Evolutionary conservation across 2,113 vertebrate species (phyloP).

Genomic region (Lampris incognitus): DNA sequence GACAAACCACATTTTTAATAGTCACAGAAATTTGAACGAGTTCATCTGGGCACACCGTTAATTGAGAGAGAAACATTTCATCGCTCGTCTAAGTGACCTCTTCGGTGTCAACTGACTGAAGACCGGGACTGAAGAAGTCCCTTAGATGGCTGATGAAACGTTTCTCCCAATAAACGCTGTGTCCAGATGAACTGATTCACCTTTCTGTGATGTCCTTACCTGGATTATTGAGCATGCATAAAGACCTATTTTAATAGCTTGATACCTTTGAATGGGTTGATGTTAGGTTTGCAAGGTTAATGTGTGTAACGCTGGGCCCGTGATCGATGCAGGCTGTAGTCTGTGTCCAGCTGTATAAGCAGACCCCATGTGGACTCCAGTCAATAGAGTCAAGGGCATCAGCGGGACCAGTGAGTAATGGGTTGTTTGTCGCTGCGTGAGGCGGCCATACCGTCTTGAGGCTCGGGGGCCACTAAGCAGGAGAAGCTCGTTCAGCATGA

Average conservation of each 20-base stretch:
- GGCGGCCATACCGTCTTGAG: slow-evolving; percentile 44
- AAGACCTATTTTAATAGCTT: slow-evolving; percentile 23
- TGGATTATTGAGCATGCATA: no score
- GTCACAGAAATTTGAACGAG: slow-evolving; percentile 52
- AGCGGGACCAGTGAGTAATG: slow-evolving; percentile 69
- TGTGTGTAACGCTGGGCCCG: slow-evolving; percentile 59
- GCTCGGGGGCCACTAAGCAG: slow-evolving; percentile 32
- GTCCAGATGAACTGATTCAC: no score
- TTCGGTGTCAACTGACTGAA: no score
- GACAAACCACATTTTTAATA: slow-evolving; percentile 37
- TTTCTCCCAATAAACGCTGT: no score
- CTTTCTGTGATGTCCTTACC: no score
- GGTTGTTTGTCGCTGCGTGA: slow-evolving; percentile 56
- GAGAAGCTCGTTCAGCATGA: slow-evolving; percentile 51
- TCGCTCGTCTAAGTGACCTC: no score
- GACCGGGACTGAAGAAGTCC: no score
- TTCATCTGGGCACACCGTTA: slow-evolving; percentile 23
- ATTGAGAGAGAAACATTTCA: no score
- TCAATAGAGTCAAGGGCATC: slow-evolving; percentile 77
- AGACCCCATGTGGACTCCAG: slow-evolving; percentile 64
- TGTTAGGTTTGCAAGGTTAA: slow-evolving; percentile 56
- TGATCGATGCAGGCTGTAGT: slow-evolving; percentile 63
- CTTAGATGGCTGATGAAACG: no score
- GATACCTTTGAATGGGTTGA: slow-evolving; percentile 58
- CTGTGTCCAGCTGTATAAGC: slow-evolving; percentile 63